phyloP scores from a whole-genome alignment of 2,113 vertebrate genomes.

The Hippolais icterina region DNA sequence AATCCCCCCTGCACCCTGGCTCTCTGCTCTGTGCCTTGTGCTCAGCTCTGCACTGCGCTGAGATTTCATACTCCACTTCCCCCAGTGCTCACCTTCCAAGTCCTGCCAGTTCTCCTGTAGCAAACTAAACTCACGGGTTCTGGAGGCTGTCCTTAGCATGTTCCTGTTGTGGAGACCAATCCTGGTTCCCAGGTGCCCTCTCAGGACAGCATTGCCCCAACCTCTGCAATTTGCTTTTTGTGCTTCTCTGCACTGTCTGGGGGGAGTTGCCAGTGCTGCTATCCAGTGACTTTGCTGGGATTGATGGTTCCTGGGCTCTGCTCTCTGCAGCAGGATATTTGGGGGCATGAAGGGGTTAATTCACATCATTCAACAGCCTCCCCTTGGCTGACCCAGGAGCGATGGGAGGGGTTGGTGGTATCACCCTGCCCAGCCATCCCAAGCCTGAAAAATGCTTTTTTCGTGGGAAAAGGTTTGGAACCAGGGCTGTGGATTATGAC shows the following conservation, averaged over 20 bases:
- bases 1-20: background rate
- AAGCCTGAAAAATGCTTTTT: background rate
- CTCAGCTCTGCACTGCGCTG: background rate
- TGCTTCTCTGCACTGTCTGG: background rate
- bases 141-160: background rate
- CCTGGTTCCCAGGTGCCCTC: background rate
- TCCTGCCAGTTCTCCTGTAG: background rate
- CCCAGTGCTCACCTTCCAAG: background rate
- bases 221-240: background rate
- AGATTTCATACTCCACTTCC: background rate
- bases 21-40: background rate
- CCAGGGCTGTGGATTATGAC: background rate
- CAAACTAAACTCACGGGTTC: background rate
- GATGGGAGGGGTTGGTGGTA: background rate
- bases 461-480: background rate
- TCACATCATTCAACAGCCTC: background rate
- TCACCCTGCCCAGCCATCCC: background rate
- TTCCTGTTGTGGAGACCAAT: background rate
- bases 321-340: background rate
- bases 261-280: background rate
- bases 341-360: background rate
- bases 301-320: background rate
- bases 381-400: background rate
- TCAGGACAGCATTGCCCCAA: background rate
- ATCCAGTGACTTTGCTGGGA: accelerated